Conservation (phyloP, 2,797 vertebrate genomes). For the Ctenopoma kingsleyae region DNA sequence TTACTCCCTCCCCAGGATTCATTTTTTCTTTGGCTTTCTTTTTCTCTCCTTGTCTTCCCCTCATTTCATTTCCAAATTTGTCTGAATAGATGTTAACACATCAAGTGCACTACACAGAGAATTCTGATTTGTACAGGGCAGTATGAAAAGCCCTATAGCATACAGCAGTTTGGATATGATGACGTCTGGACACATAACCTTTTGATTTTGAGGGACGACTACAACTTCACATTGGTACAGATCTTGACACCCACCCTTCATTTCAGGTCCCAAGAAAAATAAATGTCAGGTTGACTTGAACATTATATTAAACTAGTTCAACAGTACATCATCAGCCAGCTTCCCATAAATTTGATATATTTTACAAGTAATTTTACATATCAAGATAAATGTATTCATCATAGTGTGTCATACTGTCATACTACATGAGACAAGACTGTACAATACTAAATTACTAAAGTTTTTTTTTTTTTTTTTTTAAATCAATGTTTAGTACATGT, state of each 20-base stretch:
- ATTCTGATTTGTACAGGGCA: slow-evolving; percentile 9
- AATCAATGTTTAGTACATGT: too few species aligned
- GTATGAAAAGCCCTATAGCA: not conserved
- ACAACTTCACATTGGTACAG: slow-evolving; percentile 6
- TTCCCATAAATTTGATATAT: not conserved
- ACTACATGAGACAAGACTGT: too few species aligned
- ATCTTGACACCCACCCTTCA: slow-evolving; percentile 6
- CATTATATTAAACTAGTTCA: not conserved
- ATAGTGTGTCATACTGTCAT: not conserved
- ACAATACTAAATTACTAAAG: not conserved
- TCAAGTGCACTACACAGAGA: slow-evolving; percentile 26
- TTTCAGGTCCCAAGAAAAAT: not conserved
- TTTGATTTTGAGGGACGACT: slow-evolving; percentile 21
- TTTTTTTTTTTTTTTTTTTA: too few species aligned
- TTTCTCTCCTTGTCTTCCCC: slow-evolving; percentile 25
- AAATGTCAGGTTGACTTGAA: not conserved
- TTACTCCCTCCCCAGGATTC: slow-evolving; percentile 9
- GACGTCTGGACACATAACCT: slow-evolving; percentile 17
- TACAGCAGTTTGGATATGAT: not conserved
- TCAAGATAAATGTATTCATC: not conserved
- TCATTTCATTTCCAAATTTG: slow-evolving; percentile 55
- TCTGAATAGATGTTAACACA: slow-evolving; percentile 47
- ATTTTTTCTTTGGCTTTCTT: slow-evolving; percentile 46
- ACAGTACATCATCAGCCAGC: not conserved
- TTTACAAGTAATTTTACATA: too few species aligned